Evolutionary conservation across 2,888 invertebrate species (phyloP).

Genomic region (Scaptomyza polygonia): DNA sequence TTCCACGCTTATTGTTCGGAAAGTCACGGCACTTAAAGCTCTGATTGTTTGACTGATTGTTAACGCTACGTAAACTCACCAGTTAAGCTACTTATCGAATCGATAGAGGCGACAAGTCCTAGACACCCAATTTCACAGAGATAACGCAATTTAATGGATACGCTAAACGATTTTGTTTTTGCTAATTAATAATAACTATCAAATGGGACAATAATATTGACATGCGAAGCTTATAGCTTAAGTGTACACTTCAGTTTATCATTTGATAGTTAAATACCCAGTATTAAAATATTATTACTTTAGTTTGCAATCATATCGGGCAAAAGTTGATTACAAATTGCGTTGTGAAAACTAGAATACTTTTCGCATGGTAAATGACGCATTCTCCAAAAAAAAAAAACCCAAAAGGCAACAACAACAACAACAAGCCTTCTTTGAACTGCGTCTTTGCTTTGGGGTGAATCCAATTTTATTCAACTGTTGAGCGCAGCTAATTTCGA

Average conservation of each 20-base stretch:
- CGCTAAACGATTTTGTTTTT: conserved; percentile 3
- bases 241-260: conserved; percentile 42
- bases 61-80: too few species aligned
- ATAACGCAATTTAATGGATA: conserved; percentile 20
- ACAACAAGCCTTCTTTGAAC: neutral
- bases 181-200: conserved; percentile 56
- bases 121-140: conserved; percentile 6
- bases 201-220: conserved; percentile 55
- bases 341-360: conserved; percentile 30
- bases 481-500: too few species aligned
- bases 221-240: conserved; percentile 33
- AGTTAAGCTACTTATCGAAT: too few species aligned
- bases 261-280: conserved; percentile 31
- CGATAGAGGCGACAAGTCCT: conserved; percentile 18
- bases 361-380: conserved; percentile 37
- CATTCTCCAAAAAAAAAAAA: conserved; percentile 1
- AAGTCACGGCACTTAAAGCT: conserved; percentile 42
- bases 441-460: conserved; percentile 22
- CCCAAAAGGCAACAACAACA: neutral
- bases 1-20: conserved; percentile 1
- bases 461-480: conserved; percentile 18
- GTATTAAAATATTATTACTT: neutral
- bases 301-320: neutral
- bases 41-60: too few species aligned
- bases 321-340: conserved; percentile 23